These are phyloP conservation scores for Lepidurus arcticus DNA, from an alignment of 1,140 invertebrate genomes.

Conservation along the genomic window DNA sequence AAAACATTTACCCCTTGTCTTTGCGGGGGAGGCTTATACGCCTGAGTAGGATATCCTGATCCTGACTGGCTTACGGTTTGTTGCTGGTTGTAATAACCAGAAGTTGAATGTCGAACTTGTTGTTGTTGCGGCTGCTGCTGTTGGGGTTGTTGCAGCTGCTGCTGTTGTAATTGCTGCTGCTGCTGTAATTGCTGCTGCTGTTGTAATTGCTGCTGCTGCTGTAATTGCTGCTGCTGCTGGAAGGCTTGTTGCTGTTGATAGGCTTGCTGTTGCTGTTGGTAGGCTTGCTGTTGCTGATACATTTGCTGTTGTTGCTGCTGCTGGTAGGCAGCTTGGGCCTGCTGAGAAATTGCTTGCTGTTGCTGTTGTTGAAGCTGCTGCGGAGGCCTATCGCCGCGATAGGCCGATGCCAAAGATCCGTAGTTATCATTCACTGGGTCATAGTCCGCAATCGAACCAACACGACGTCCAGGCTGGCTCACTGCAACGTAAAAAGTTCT, in stretches of 20 bases:
- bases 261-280: no score
- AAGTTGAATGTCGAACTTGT: slow-evolving; percentile 35
- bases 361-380: slow-evolving; percentile 38
- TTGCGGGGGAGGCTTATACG: slow-evolving; percentile 27
- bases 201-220: slow-evolving; percentile 25
- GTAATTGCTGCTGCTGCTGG: slow-evolving; percentile 26
- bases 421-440: slow-evolving; percentile 90
- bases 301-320: slow-evolving; percentile 34
- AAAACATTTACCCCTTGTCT: slow-evolving; percentile 27
- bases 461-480: slow-evolving; percentile 55
- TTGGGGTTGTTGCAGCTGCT: slow-evolving; percentile 34
- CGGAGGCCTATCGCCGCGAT: slow-evolving; percentile 37
- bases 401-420: slow-evolving; percentile 60
- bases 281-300: slow-evolving; percentile 30
- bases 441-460: slow-evolving; percentile 90
- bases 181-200: slow-evolving; percentile 36
- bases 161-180: slow-evolving; percentile 34
- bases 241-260: no score
- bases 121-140: slow-evolving; percentile 37
- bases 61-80: slow-evolving; percentile 35
- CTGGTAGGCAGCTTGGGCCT: not conserved
- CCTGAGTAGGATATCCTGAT: slow-evolving; percentile 28
- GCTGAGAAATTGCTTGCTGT: slow-evolving; percentile 36
- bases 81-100: slow-evolving; percentile 28
- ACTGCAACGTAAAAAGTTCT: not conserved